Conservation (phyloP, 2,888 invertebrate species). For the Drosophila putrida region DNA sequence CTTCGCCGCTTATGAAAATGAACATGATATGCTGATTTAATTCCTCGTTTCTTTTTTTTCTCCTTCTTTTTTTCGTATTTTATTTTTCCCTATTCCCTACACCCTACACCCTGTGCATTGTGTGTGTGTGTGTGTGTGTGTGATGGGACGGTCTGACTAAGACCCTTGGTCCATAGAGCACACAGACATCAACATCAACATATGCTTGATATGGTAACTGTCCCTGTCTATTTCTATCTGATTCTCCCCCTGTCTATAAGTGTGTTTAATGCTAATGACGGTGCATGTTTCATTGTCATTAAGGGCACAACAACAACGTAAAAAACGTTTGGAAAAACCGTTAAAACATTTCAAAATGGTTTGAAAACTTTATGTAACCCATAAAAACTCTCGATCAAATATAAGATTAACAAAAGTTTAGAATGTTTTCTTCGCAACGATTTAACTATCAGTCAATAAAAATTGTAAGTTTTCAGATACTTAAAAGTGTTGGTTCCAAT, state of each 20-base stretch:
- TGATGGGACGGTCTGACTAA: constrained; percentile 40
- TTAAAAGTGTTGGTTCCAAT: not conserved
- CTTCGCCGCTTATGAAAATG: constrained; percentile 75
- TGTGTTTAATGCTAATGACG: constrained; percentile 60
- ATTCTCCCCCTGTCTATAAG: constrained; percentile 16
- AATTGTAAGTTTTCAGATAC: not conserved
- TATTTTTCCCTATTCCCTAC: not conserved
- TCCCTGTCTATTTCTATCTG: constrained; percentile 26
- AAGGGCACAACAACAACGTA: constrained; percentile 10
- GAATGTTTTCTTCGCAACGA: not conserved
- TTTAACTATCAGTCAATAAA: not conserved
- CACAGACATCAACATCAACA: constrained; percentile 34
- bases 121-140: constrained; percentile 2
- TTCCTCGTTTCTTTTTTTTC: constrained; percentile 34
- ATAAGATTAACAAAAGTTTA: not conserved
- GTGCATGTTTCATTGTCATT: constrained; percentile 67
- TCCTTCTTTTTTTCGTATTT: constrained; percentile 4
- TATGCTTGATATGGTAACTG: constrained; percentile 26
- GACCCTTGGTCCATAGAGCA: constrained; percentile 49
- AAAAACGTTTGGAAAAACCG: constrained; percentile 35
- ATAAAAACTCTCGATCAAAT: not conserved
- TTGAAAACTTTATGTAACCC: not conserved
- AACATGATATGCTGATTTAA: constrained; percentile 78
- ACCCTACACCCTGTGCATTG: constrained; percentile 8
- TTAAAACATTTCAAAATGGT: constrained; percentile 37